These are phyloP conservation scores for Malacoraja senta DNA, from an alignment of 2,797 vertebrate genomes.

Conservation along the genomic window DNA sequence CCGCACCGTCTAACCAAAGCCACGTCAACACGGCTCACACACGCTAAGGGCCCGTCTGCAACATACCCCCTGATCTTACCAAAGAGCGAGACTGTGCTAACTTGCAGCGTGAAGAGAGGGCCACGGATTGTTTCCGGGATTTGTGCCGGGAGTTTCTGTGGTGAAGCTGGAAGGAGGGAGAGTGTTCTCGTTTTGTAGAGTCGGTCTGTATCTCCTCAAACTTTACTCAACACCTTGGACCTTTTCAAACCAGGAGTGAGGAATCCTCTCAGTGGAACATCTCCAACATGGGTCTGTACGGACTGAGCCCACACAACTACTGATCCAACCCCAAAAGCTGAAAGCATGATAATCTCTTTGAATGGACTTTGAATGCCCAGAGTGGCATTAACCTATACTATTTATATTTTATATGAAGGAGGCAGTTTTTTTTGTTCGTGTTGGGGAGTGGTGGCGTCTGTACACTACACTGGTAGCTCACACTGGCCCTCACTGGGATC, in stretches of 20 bases:
- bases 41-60: background rate
- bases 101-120: background rate
- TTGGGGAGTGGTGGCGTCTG: background rate
- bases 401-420: conserved; percentile 7
- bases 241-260: background rate
- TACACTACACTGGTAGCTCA: background rate
- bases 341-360: background rate
- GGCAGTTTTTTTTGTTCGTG: background rate
- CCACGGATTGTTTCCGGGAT: background rate
- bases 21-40: background rate
- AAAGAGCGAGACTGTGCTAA: conserved; percentile 5
- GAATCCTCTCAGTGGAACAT: background rate
- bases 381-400: background rate
- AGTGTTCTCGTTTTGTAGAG: background rate
- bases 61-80: conserved; percentile 7
- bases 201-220: background rate
- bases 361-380: background rate
- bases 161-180: background rate
- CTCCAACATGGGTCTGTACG: background rate
- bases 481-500: background rate
- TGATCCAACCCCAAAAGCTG: background rate
- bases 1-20: background rate
- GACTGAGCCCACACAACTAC: background rate
- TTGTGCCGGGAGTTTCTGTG: background rate
- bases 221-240: background rate